Evolutionary conservation across 2,888 invertebrate species (phyloP), one percentile per base, ranked within the genome.

Genomic region (Hedychridium roseum): DNA sequence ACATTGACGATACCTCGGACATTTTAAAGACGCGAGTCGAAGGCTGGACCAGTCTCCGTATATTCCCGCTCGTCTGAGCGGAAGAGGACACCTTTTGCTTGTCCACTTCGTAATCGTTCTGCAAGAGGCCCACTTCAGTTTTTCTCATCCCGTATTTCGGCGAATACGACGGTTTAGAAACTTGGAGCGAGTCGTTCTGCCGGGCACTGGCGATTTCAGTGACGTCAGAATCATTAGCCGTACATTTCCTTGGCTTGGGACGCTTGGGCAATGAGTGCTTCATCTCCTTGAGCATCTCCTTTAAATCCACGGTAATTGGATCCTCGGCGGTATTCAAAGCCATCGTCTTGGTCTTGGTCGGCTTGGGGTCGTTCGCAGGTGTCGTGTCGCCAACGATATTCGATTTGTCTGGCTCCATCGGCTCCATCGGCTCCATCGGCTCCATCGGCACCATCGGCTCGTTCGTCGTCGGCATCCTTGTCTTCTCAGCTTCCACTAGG

Each of bases 261-360:
- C 84, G 82, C 68, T 85, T 86, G 0, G 88, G 88, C 50, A 90
- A 78, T 7, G 89, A 89, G 73, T 89, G 85, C 76, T 89, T 89
- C 87, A 89, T 89, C 80, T 89, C 89, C 67, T 88, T 89, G 54
- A 89, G 75, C 84, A 89, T 87, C 76, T 88, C 87, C 71, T 86
- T 86, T 18, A 89, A 78, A 70, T 79, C 72, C 12, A 53, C 44
- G 14, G 68, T 71, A 11, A 58, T 48, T 43, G 63, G 68, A 53
- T 71, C 71, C 36, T 70, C 72, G 17, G 55, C 40, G 7, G 60
- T 64, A 28, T 65, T 69, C 43, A 64, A 38, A 15, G 32, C 16
- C 34, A 49, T 43, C 15, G 48, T 44, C 35, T 39, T 54, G 14
- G 48, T 30, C 18, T 48, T 57, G 2, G 14, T 40, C 6, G 44